Evolutionary conservation across 2,797 vertebrate genomes (phyloP).

Genomic region (Xenopus petersii): DNA sequence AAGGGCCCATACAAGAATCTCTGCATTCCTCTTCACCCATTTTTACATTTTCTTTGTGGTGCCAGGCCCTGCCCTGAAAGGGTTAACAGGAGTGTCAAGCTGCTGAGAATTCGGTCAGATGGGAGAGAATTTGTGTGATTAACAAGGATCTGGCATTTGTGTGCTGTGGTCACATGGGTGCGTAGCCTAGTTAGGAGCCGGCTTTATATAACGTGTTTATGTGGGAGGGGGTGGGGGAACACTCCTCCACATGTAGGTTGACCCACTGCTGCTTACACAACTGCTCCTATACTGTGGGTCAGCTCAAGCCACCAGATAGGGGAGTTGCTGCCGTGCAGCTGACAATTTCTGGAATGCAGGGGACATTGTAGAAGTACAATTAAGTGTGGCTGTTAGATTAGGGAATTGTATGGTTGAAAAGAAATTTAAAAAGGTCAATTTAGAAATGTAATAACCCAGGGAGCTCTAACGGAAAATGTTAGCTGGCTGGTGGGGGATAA

Average conservation of each 20-base stretch:
- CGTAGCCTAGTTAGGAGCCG: conserved; percentile 41
- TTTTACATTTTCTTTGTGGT: not conserved
- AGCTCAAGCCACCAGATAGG: conserved; percentile 14
- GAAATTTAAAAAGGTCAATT: no score
- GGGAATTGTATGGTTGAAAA: no score
- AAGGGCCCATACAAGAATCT: not conserved
- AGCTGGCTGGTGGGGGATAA: no score
- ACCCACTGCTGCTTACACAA: conserved; percentile 39
- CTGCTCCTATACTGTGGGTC: conserved; percentile 18
- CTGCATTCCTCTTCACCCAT: not conserved
- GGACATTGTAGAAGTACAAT: not conserved
- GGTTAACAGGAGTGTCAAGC: not conserved
- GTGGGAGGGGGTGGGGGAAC: conserved; percentile 22
- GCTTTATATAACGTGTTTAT: conserved; percentile 45
- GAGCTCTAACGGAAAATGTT: no score
- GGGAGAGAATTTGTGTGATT: conserved; percentile 43
- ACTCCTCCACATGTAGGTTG: conserved; percentile 34
- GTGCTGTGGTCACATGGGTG: conserved; percentile 42
- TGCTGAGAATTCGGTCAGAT: conserved; percentile 27
- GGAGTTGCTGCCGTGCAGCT: conserved; percentile 9
- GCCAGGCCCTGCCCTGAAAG: not conserved
- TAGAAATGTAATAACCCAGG: no score
- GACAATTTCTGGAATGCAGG: conserved; percentile 19
- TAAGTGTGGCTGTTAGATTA: no score
- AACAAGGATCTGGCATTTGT: conserved; percentile 30